phyloP scores from a whole-genome alignment of 1,140 invertebrate species.

The Magallana ariakensis region DNA sequence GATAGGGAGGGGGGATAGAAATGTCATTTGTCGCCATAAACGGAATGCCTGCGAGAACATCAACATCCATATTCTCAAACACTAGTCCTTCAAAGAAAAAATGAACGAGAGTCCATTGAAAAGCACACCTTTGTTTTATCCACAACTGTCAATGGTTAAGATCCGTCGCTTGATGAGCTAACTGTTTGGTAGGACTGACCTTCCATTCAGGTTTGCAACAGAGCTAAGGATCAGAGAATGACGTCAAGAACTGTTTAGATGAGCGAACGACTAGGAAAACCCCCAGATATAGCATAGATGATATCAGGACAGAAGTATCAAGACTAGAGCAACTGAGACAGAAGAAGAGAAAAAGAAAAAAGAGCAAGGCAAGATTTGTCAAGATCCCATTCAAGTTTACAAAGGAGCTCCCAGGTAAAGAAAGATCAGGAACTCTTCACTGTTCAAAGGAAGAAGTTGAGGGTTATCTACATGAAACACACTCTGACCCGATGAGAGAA shows the following conservation, averaged over 20 bases:
- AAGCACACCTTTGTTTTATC: no score
- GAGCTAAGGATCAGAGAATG: not conserved
- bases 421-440: conserved; percentile 44
- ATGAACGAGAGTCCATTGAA: no score
- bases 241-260: conserved; percentile 18
- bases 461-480: conserved; percentile 12
- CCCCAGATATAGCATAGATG: conserved; percentile 32
- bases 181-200: no score
- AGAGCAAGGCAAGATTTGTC: conserved; percentile 44
- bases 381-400: conserved; percentile 45
- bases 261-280: conserved; percentile 29
- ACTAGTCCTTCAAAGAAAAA: conserved; percentile 50
- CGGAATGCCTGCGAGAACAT: conserved; percentile 38
- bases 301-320: conserved; percentile 38
- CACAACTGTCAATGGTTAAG: no score
- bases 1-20: not conserved
- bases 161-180: no score
- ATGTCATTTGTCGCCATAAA: not conserved
- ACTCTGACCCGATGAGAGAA: conserved; percentile 41
- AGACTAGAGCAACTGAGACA: conserved; percentile 44
- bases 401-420: conserved; percentile 19
- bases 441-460: conserved; percentile 43
- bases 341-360: conserved; percentile 29
- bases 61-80: conserved; percentile 46
- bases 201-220: no score